Evolutionary conservation across 2,113 vertebrate species (phyloP).

Genomic region (Phalacrocorax aristotelis): DNA sequence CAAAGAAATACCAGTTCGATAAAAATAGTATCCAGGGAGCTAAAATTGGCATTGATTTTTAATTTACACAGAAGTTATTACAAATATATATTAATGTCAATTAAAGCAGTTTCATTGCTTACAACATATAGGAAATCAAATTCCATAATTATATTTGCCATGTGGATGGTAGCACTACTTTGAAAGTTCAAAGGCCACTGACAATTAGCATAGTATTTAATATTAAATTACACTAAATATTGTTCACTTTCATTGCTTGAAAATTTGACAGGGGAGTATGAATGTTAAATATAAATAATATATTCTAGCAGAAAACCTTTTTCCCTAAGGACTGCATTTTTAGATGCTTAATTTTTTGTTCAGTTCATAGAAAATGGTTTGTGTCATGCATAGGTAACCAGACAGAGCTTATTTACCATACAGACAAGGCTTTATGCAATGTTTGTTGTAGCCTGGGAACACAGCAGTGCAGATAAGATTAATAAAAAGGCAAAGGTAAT

Average conservation of each 20-base stretch:
- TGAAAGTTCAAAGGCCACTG: conserved; percentile 44
- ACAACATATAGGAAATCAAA: conserved; percentile 68
- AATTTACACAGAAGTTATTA: conserved; percentile 70
- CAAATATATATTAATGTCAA: conserved; percentile 75
- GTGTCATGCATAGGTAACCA: neutral
- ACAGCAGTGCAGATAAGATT: neutral
- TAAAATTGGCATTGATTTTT: conserved; percentile 72
- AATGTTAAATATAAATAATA: neutral
- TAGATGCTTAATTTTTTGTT: neutral
- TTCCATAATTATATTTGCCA: conserved; percentile 64
- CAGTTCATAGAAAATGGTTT: neutral
- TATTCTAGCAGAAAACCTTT: neutral
- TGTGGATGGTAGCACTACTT: neutral
- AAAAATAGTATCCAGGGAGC: conserved; percentile 22
- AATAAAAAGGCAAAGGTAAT: conserved; percentile 1
- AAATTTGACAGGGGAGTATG: neutral
- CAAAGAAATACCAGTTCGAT: conserved; percentile 5
- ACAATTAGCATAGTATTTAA: conserved; percentile 50
- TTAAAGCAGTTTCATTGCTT: conserved; percentile 65
- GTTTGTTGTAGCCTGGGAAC: neutral
- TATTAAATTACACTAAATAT: conserved; percentile 36
- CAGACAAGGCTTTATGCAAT: neutral
- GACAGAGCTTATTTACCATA: neutral
- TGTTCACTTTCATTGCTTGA: neutral
- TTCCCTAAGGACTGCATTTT: neutral